Evolutionary conservation across 2,797 vertebrate genomes (phyloP).

Genomic region (Amblyopsis hoosieri): DNA sequence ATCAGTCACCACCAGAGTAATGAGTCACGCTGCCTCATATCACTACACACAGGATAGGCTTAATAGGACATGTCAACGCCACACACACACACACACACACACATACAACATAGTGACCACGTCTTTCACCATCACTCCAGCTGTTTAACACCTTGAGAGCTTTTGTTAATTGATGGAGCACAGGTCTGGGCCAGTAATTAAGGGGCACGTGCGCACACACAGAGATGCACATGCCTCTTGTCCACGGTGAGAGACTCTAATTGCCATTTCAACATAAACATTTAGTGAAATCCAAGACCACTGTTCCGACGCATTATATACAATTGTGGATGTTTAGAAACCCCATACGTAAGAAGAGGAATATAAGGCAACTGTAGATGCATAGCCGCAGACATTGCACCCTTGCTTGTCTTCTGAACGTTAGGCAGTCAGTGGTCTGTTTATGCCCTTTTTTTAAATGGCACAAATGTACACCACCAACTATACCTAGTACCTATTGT

Average conservation of each 20-base stretch:
- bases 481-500: too few relatives aligned
- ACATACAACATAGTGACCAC: slow-evolving; percentile 26
- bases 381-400: background rate
- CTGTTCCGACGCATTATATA: too few relatives aligned
- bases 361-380: slow-evolving; percentile 4
- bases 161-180: slow-evolving; percentile 64
- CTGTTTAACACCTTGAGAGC: slow-evolving; percentile 54
- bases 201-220: background rate
- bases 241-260: background rate
- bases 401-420: too few relatives aligned
- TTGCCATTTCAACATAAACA: too few relatives aligned
- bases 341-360: too few relatives aligned
- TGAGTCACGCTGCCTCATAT: slow-evolving; percentile 73
- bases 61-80: slow-evolving; percentile 71
- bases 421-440: background rate
- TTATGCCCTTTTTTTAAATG: background rate
- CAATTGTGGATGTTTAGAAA: too few relatives aligned
- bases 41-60: slow-evolving; percentile 68
- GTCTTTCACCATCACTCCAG: slow-evolving; percentile 68
- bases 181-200: slow-evolving; percentile 26
- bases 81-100: slow-evolving; percentile 7
- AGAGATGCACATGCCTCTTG: background rate
- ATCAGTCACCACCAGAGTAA: slow-evolving; percentile 75
- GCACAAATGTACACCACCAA: too few relatives aligned
- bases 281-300: too few relatives aligned